A percentile compares a stretch with the other conserved stretches of the same genome.
Evolutionary conservation across 2,888 invertebrate genomes (phyloP).

Genomic region (Drepanosiphum platanoidis): DNA sequence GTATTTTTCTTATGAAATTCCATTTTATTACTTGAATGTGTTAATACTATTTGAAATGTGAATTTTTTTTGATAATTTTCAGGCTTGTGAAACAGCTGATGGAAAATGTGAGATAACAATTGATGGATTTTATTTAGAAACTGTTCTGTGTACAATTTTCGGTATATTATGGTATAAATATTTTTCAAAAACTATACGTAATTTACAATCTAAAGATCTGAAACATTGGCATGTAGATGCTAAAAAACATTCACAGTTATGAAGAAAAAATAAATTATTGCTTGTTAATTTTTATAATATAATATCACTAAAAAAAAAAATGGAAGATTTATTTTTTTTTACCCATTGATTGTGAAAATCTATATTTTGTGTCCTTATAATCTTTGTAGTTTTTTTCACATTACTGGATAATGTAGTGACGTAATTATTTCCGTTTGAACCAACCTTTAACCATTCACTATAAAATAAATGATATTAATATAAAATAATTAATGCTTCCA

Average conservation of each 20-base stretch:
- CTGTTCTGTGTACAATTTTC: slow-evolving; percentile 78
- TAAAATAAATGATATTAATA: no score
- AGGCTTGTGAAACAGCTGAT: slow-evolving; percentile 73
- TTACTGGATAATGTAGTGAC: no score
- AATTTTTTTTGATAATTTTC: slow-evolving; percentile 66
- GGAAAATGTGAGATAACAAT: slow-evolving; percentile 74
- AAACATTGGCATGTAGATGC: slow-evolving; percentile 55
- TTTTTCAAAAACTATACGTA: slow-evolving; percentile 51
- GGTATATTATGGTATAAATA: slow-evolving; percentile 79
- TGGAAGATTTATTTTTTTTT: slow-evolving; percentile 7
- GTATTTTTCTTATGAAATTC: neutral
- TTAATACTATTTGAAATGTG: slow-evolving; percentile 47
- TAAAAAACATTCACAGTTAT: slow-evolving; percentile 45
- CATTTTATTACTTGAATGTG: slow-evolving; percentile 1
- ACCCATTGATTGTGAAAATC: neutral
- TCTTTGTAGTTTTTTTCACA: no score
- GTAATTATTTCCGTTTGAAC: no score
- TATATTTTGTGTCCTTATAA: no score
- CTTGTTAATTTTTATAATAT: slow-evolving; percentile 37
- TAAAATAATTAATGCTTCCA: no score
- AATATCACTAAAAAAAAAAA: slow-evolving; percentile 20
- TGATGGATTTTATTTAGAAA: slow-evolving; percentile 93
- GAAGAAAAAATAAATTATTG: slow-evolving; percentile 15
- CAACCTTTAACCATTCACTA: no score
- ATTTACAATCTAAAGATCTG: slow-evolving; percentile 40